Base-by-base conservation (phyloP, 2,888 invertebrate genomes). In the Troilus luridus region DNA sequence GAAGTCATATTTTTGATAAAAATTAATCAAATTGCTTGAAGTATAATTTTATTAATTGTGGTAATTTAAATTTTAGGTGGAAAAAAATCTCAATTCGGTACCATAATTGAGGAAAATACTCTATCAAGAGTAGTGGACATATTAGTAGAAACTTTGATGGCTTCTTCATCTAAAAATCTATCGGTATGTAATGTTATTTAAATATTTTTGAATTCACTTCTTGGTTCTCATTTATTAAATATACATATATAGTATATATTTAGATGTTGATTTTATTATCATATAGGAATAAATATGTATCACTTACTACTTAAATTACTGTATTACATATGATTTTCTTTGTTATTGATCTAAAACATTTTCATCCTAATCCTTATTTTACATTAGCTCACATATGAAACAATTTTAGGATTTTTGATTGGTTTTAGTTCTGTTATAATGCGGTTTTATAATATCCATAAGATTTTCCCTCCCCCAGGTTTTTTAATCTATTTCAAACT, bases 121-220 rank as follows among this genome's bases (percentile, higher is more conserved):
- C 93, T 96, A 77, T 96, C 96, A 0, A 94, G 95, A 93, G 94
- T 96, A 90, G 94, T 96, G 24, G 94, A 94, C 91, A 93, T 94
- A 77, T 93, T 96, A 77, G 94, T 95, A 59, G 94, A 95, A 89
- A 94, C 94, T 90, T 93, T 97, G 59, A 94, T 96, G 93, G 94
- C 95, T 9, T 95, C 96, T 2, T 95, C 96, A 92, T 96, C 96
- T 90, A 97, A 96, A 94, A 95, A 95, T 94, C 95, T 96, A 93
- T 95, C 96, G 93, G 97, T 97, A 94, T 95, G 96, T 90, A 56
- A 56, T 59, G 77, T 56, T 41, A 77, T 77, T 62, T 64, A 24
- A 21, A 27, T 89, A 77, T 88, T 91, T 91, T 24, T 60, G 17
- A 88, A 56, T 59, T 60, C n/a, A 89, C 21, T 89, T 24, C 10